Base-by-base conservation (phyloP, 1,140 invertebrate species). In the Saccostrea glomerata region DNA sequence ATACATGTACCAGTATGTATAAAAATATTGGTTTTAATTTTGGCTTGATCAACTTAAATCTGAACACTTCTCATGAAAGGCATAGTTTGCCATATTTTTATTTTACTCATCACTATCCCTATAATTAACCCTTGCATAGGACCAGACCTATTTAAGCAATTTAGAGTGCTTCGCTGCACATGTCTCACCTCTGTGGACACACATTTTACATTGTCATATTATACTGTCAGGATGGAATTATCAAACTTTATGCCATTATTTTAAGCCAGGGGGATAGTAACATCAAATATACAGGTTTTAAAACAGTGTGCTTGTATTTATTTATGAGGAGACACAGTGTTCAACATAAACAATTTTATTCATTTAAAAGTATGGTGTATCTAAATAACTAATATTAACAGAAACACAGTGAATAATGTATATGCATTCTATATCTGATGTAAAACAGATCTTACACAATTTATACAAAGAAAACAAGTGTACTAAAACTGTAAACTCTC, bases 221-320 rank as follows among this genome's bases (percentile, higher is more conserved):
- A 63, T 63, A 17, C 15, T 63, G 60, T 63, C 60, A 63, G 15
- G 60, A 63, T 63, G 60, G n/a, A 63, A 63, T 63, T 17, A 63
- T 63, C 60, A 63, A 63, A 63, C n/a, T 17, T 63, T 63, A 63
- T 63, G 60, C 60, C 15, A 13, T 63, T 63, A 63, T 63, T 63
- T 63, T 13, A 63, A 15, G 60, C n/a, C 60, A 17, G 60, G 60
- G 60, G 60, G 20, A 63, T 17, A 63, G 60, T 63, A 63, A 63
- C 60, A 63, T 63, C 60, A 63, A 63, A 63, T 63, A 63, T 17
- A 63, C 15, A 15, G 60, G 60, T 63, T 63, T 63, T 63, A 63
- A 17, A 63, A 63, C 60, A 63, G 60, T 63, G 60, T 63, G 60
- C 60, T 63, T 63, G 60, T 63, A 63, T 63, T 63, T 63, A 63